Evolutionary conservation across 2,113 vertebrate genomes (phyloP), one percentile per base, ranked within the genome.

Genomic region (Dicrurus megarhynchus): DNA sequence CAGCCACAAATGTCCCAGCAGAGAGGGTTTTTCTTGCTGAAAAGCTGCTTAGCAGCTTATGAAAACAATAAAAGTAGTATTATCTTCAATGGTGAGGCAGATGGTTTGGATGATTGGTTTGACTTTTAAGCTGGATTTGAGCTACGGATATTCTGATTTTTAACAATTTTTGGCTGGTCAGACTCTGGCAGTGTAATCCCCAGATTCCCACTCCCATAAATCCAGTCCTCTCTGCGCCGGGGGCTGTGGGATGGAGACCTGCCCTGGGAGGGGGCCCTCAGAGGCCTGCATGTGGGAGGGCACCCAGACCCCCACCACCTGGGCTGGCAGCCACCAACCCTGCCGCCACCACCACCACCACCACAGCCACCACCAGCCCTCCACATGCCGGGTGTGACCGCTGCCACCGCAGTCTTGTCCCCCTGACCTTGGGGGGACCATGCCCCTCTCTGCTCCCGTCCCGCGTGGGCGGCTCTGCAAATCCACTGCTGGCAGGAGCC

Each of bases 41-140:
- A 95, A 96, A 96, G 90, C 96, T 93, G 96, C 97, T 97, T 97
- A 93, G 78, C 81, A 91, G 97, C 96, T 97, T 97, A 97, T 20
- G 92, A 92, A 95, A 97, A 97, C 96, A 97, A 94, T 97, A 82
- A 96, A 97, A 97, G 94, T 97, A 87, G 96, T 96, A 93, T 97
- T 97, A 97, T 97, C 90, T 86, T 84, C 76, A 46, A 3, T 71
- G 79, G 46, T 0, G 39, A 95, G 95, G 94, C 97, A 97, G 95
- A 97, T 97, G 97, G 95, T 96, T 94, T 95, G 90, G 84, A 84
- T 96, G 95, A 97, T 96, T 97, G 95, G 96, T 96, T 97, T 96
- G 95, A 96, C 88, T 97, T 94, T 94, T 97, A 96, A 97, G 92
- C 95, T 97, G 96, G 96, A 97, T 97, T 97, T 97, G 86, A 87